Percentiles rank a stretch among this genome's conserved stretches.
Evolutionary conservation across 2,888 invertebrate species (phyloP).

Genomic region (Dolichopus griseipennis): DNA sequence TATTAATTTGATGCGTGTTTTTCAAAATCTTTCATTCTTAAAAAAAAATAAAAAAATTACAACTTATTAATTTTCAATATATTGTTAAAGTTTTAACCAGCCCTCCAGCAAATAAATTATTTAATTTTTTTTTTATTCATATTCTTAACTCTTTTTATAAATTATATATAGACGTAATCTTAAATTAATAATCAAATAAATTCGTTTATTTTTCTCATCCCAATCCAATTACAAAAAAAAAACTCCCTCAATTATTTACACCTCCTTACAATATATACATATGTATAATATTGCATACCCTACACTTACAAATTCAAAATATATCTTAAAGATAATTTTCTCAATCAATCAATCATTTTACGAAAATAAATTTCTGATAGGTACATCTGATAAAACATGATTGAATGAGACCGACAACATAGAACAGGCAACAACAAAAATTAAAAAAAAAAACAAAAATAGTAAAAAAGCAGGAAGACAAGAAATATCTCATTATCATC

Average conservation of each 20-base stretch:
- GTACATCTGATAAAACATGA: constrained; percentile 2
- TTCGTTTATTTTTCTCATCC: neutral
- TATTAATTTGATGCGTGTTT: too few relatives aligned
- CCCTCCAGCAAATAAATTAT: too few relatives aligned
- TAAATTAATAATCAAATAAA: neutral
- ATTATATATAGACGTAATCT: neutral
- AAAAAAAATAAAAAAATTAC: too few relatives aligned
- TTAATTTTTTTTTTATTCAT: neutral
- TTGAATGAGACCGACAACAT: constrained; percentile 3
- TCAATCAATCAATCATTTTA: constrained; percentile 3
- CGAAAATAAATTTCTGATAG: neutral
- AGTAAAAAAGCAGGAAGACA: neutral
- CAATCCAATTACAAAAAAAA: too few relatives aligned
- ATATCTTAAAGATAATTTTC: neutral
- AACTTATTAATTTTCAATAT: too few relatives aligned
- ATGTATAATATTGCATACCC: too few relatives aligned
- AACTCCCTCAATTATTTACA: too few relatives aligned
- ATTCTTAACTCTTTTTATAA: neutral
- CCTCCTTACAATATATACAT: too few relatives aligned
- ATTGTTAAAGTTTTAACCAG: too few relatives aligned
- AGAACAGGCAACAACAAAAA: neutral
- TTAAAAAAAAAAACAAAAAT: too few relatives aligned
- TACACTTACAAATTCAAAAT: neutral
- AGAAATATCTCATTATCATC: neutral
- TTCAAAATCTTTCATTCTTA: too few relatives aligned